Conservation (phyloP, 2,888 invertebrate species). For the Dryadula phaetusa region DNA sequence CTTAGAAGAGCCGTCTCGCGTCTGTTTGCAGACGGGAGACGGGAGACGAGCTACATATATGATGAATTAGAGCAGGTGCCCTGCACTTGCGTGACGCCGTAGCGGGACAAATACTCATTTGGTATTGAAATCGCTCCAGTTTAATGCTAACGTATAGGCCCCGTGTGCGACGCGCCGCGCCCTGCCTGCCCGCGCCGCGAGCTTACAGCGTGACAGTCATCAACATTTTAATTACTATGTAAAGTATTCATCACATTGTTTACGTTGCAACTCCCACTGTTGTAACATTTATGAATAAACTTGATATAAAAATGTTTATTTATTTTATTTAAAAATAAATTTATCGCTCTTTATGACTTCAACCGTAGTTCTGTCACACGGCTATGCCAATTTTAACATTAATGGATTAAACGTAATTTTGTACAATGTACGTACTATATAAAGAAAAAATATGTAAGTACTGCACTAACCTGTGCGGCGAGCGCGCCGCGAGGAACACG, state of each 20-base stretch:
- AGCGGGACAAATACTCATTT: constrained; percentile 3
- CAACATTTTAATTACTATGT: not conserved
- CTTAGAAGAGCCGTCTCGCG: constrained; percentile 4
- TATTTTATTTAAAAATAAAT: not conserved
- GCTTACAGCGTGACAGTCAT: not conserved
- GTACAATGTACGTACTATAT: not conserved
- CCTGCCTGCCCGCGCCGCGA: not conserved
- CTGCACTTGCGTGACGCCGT: not conserved
- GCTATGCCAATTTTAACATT: not conserved
- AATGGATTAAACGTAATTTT: not conserved
- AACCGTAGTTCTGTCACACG: not conserved
- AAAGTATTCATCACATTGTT: not conserved
- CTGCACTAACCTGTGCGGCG: constrained; percentile 72
- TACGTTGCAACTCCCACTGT: not conserved
- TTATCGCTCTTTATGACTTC: not conserved
- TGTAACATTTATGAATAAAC: no score
- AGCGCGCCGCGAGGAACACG: constrained; percentile 74
- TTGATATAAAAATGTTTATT: no score
- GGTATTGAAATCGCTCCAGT: not conserved
- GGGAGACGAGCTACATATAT: not conserved
- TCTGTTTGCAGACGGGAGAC: not conserved
- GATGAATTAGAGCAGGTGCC: not conserved
- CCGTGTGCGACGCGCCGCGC: not conserved
- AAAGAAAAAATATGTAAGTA: not conserved
- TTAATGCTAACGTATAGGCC: not conserved